These are phyloP conservation scores for Automeris io DNA, from an alignment of 2,888 invertebrate genomes.

Conservation along the genomic window DNA sequence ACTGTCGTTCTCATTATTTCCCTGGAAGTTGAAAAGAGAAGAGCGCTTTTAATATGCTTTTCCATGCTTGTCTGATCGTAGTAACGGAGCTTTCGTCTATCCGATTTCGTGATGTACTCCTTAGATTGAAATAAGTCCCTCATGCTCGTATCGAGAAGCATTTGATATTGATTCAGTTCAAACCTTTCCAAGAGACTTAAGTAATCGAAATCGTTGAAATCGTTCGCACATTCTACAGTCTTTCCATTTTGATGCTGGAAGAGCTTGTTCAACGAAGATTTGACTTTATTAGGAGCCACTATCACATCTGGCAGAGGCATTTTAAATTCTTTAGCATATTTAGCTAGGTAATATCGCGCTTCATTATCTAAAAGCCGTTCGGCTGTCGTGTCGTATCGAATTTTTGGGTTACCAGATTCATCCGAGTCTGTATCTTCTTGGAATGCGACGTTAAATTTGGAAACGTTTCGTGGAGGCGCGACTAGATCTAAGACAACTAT, in stretches of 20 bases:
- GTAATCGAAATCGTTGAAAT: constrained; percentile 54
- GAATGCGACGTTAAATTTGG: constrained; percentile 50
- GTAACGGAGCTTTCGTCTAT: constrained; percentile 35
- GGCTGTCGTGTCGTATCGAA: constrained; percentile 19
- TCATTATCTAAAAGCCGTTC: constrained; percentile 33
- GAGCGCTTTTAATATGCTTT: constrained; percentile 40
- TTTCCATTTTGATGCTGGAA: constrained; percentile 53
- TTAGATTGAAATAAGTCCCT: constrained; percentile 42
- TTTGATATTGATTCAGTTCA: constrained; percentile 60
- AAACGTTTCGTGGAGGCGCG: constrained; percentile 15
- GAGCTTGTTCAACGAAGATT: constrained; percentile 38
- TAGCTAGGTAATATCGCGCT: constrained; percentile 39
- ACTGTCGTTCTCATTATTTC: constrained; percentile 61
- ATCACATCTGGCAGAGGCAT: constrained; percentile 49
- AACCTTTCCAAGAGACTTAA: constrained; percentile 50
- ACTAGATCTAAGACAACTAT: constrained; percentile 55
- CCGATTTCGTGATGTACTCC: constrained; percentile 19
- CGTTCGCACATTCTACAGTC: constrained; percentile 34
- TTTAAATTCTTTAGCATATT: constrained; percentile 46
- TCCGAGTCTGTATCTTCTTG: constrained; percentile 20
- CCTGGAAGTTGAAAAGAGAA: constrained; percentile 51
- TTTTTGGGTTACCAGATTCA: constrained; percentile 2
- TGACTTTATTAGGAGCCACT: constrained; percentile 29
- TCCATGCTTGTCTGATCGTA: constrained; percentile 66
- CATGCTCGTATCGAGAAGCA: constrained; percentile 45